Base-by-base conservation (phyloP, 2,888 invertebrate genomes). In the Hirtodrosophila histrioides region DNA sequence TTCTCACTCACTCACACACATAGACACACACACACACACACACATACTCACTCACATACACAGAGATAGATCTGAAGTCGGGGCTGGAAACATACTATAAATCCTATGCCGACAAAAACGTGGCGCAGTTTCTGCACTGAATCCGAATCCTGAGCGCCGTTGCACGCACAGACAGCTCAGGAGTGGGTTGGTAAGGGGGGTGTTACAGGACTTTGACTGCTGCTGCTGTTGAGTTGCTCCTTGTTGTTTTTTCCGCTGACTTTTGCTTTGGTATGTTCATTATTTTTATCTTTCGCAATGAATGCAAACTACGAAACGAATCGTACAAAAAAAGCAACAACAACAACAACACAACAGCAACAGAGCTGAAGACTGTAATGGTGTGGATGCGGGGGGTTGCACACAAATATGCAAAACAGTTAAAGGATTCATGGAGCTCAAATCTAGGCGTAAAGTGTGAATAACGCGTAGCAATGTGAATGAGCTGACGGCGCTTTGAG, bases 211-310 rank as follows among this genome's bases (percentile, higher is more conserved):
- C 55, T 55, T 66, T 53, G 56, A 72, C 68, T 62, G 49, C 7
- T 50, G 61, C 23, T 61, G 44, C 68, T 76, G 74, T 69, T 73
- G 69, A 62, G 69, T 62, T 72, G 60, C 54, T 69, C 48, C 51
- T 69, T 58, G 72, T 69, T 69, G 51, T 66, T 80, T 84, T 78
- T 81, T 76, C 60, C 66, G 78, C 58, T 80, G 86, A 82, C 84
- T 82, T 78, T 84, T 82, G 84, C 86, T 89, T 77, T 84, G 87
- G 75, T 86, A 79, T 88, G 88, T 88, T 89, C 89, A 89, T 89
- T 89, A 89, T 88, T 89, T 89, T 89, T 89, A 89, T 89, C 88
- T 89, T 77, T 82, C 67, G 83, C 84, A 82, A 84, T 87, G 83
- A 84, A 84, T 84, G 87, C 87, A 70, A 84, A 83, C 75, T 72